Evolutionary conservation across 2,113 vertebrate genomes (phyloP).

Genomic region (Hippocampus abdominalis): DNA sequence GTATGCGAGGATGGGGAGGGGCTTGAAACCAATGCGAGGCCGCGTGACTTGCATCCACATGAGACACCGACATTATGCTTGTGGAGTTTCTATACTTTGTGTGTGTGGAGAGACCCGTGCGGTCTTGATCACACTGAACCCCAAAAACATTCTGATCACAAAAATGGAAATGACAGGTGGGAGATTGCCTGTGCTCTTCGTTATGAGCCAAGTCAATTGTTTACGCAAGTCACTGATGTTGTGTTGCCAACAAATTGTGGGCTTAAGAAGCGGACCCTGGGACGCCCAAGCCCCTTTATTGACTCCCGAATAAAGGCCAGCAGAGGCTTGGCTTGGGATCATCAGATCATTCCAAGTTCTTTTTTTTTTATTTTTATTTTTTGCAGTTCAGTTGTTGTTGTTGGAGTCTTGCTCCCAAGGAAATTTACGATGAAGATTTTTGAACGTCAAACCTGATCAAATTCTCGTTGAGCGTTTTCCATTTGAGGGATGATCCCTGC

Average conservation of each 20-base stretch:
- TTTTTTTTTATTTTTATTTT: not conserved
- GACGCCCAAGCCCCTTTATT: not conserved
- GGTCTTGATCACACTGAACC: too few species aligned
- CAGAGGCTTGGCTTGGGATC: not conserved
- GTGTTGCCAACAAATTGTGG: not conserved
- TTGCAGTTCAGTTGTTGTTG: not conserved
- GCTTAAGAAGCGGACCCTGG: constrained; percentile 9
- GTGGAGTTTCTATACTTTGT: not conserved
- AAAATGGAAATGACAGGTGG: too few species aligned
- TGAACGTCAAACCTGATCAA: not conserved
- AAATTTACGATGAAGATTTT: not conserved
- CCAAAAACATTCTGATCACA: too few species aligned
- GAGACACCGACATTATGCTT: not conserved
- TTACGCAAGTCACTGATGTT: too few species aligned
- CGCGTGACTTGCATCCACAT: not conserved
- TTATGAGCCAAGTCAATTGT: too few species aligned
- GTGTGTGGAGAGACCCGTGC: constrained; percentile 9
- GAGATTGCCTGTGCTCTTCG: too few species aligned
- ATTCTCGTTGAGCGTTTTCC: constrained; percentile 38
- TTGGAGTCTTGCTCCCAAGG: not conserved
- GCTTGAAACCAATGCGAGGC: constrained; percentile 37
- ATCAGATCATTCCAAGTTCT: not conserved
- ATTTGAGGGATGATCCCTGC: constrained; percentile 15
- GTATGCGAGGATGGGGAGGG: constrained; percentile 45
- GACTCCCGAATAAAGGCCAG: not conserved